phyloP scores from a whole-genome alignment of 2,888 invertebrate genomes.

The Pandemis corylana region DNA sequence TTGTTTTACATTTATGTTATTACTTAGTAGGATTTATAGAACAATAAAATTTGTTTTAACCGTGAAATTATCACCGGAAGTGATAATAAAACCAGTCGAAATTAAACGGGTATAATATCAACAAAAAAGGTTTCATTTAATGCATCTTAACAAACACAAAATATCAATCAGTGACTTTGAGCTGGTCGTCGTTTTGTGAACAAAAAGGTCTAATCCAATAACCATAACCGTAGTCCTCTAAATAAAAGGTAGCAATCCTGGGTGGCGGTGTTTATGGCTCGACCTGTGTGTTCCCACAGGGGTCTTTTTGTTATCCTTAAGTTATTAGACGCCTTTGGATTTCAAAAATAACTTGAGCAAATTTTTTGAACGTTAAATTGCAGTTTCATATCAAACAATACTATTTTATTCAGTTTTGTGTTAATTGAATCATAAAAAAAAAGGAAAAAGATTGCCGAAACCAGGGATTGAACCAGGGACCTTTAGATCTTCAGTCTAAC shows the following conservation, averaged over 20 bases:
- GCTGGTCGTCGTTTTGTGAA: conserved; percentile 21
- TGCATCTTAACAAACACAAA: conserved; percentile 17
- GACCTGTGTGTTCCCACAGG: conserved; percentile 61
- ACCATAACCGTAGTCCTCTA: conserved; percentile 43
- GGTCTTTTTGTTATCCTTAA: conserved; percentile 41
- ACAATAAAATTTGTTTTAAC: no score
- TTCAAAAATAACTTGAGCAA: conserved; percentile 5
- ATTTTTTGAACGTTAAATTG: background rate
- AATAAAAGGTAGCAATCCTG: conserved; percentile 57
- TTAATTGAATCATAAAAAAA: conserved; percentile 35
- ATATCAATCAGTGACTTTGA: conserved; percentile 15
- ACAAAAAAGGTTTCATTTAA: conserved; percentile 12
- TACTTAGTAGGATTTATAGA: no score
- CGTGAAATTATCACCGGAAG: background rate
- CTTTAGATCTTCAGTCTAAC: conserved; percentile 51
- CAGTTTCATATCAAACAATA: background rate
- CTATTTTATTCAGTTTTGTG: background rate
- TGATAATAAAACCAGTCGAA: background rate
- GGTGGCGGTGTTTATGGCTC: conserved; percentile 63
- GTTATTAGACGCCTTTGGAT: conserved; percentile 28
- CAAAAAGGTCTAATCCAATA: conserved; percentile 44
- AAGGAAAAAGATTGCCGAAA: conserved; percentile 75
- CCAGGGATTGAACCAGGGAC: conserved; percentile 51
- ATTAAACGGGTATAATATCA: background rate
- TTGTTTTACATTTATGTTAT: no score